Base-by-base conservation (phyloP, 2,888 invertebrate species). In the Antheraea yamamai region DNA sequence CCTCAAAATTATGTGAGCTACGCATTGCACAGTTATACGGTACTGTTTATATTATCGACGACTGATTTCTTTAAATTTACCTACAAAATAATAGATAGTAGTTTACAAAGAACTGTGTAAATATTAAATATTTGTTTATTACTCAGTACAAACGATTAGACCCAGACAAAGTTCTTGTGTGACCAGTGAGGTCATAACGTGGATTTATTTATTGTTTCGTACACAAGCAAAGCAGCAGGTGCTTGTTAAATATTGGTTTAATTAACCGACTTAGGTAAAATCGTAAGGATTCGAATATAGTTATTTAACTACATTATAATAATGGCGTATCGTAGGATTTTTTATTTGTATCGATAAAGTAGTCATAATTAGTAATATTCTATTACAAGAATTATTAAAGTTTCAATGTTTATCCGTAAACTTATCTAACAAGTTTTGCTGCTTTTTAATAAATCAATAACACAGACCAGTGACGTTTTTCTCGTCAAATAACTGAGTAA, bases 121-220 rank as follows among this genome's bases (percentile, higher is more conserved):
- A 30, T 66, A 26, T 30, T 66, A 66, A 66, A 66, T 66, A 66
- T 66, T 66, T 14, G 30, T 66, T 30, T 64, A 64, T 64, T 64
- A 23, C 64, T 30, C 30, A 66, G 4, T 30, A 26, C 30, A 30
- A 30, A 66, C 18, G 20, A 66, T 66, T 66, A 30, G 4, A 26
- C 26, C 26, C 30, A 66, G 30, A 66, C 26, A 66, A 66, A 16
- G 61, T 23, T 61, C 61, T 61, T 61, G 61, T 61, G 61, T 61
- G 61, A 61, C 23, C 61, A 61, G 12, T 66, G 64, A 30, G 26
- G 26, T 66, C 64, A 66, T 30, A 66, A 66, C n/a, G 61, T 66
- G 2, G 23, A 30, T 16, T 16, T 66, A 66, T 66, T 66, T 66
- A 26, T 16, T 30, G 30, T 66, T 26, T 66, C 30, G 4, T 66